Base-by-base conservation (phyloP, 2,888 invertebrate genomes). In the Microplitis manilae region DNA sequence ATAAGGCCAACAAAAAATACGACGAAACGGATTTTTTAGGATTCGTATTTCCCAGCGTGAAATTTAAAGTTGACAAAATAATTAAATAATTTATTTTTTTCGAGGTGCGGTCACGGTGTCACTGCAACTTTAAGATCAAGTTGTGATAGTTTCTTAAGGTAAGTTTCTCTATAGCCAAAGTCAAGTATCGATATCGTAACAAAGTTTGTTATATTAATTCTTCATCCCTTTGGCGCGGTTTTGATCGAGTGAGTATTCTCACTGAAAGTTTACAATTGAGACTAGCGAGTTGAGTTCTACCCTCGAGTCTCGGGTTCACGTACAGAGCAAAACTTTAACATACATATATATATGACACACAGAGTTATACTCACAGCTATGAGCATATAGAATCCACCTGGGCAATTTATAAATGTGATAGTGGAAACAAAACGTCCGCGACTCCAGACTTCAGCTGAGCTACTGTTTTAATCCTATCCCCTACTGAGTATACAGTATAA, bases 391-490 rank as follows among this genome's bases (percentile, higher is more conserved):
- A 62, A 62, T 62, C 62, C 17, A 62, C 17, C 17, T 30, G 30
- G 13, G 30, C 20, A 30, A 65, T 20, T 65, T 38, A 65, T 65
- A 30, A 30, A 65, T 30, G 65, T 38, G 20, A 13, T 30, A 4
- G 65, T 65, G 65, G 13, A 65, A 65, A 65, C 65, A 61, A 71
- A 71, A 61, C 61, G 38, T 62, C 59, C 65, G 13, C 20, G 65
- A 30, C 30, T 65, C 30, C 13, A 17, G 65, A 8, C 65, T 65
- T 65, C 64, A 15, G 75, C 30, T 39, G 73, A 15, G 75, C 50
- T 39, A 75, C 41, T 7, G 40, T 69, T 75, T 75, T 75, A 75
- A 75, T 75, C 76, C 71, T 38, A 60, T 60, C 17, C 60, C 8
- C 20, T 50, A 50, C 70, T 70, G 50, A 59, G 17, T 70, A 60